Base-by-base conservation (phyloP, 1,140 invertebrate genomes). In the Nilaparvata lugens region DNA sequence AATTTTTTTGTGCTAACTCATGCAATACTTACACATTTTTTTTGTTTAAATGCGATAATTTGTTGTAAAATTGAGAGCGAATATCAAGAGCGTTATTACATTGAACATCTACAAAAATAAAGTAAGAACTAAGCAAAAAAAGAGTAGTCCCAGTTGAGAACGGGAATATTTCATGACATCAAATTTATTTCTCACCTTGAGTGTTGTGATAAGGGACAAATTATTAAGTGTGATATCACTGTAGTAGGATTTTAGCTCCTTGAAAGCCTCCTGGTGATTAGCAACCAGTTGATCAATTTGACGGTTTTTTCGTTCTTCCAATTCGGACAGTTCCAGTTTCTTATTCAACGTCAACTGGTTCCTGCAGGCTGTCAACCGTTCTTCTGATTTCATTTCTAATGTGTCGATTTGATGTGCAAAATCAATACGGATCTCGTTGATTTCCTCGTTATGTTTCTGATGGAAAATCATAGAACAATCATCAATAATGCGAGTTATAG, bases 221-320 rank as follows among this genome's bases (percentile, higher is more conserved):
- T 95, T 96, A 71, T 95, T 95, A 0, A 93, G 73, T 1, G 90
- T 93, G 42, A 96, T 93, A 65, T 95, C 91, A 68, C 94, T 95
- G 67, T 95, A 97, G 76, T 95, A 96, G 71, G 88, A 89, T 74
- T 94, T 95, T 70, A 95, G 86, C 70, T 95, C 88, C 45, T 82
- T 79, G 70, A 94, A 92, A 0, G 88, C 85, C 67, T 85, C 84
- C 62, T 93, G 89, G 70, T 96, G 91, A 66, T 88, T 84, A 62
- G 83, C 83, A 62, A 90, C 88, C 53, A 96, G 71, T 18, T 85
- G 83, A 14, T 84, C 82, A 14, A 95, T 83, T 71, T 95, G 90
- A 56, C 83, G 82, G 72, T 94, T 94, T 73, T 95, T 95, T 51
- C 90, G 79, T 69, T 95, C 90, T 70, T 95, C 91, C 7, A 93